Conservation (phyloP, 2,888 invertebrate genomes). For the Andrena hattorfiana region DNA sequence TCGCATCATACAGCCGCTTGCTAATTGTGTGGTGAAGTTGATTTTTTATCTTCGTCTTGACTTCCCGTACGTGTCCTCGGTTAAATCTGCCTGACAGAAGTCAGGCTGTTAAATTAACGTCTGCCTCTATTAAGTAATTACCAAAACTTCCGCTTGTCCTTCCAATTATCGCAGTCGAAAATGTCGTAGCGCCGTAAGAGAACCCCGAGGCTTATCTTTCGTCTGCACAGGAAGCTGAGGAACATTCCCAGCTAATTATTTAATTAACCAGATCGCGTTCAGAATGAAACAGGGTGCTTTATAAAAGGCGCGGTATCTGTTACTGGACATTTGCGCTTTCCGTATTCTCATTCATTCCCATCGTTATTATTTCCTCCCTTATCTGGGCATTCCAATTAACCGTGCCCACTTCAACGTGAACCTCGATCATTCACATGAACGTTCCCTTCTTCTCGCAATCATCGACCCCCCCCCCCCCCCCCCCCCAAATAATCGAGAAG, state of each 20-base stretch:
- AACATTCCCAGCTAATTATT: constrained; percentile 45
- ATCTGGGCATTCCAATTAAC: constrained; percentile 32
- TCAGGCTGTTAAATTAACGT: constrained; percentile 53
- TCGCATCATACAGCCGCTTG: too few relatives aligned
- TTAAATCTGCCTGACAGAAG: neutral
- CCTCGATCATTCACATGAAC: constrained; percentile 36
- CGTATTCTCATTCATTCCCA: neutral
- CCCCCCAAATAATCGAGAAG: neutral
- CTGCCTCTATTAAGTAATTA: constrained; percentile 42
- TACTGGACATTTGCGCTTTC: neutral
- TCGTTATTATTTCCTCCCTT: constrained; percentile 29
- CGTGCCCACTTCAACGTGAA: constrained; percentile 22
- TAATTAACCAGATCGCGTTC: constrained; percentile 50
- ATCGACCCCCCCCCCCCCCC: neutral
- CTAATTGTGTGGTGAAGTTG: too few relatives aligned
- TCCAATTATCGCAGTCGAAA: constrained; percentile 52
- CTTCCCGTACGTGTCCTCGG: too few relatives aligned
- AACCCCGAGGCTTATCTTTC: constrained; percentile 25
- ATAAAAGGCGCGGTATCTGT: constrained; percentile 14
- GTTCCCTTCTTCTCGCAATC: neutral
- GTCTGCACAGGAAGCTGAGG: constrained; percentile 44
- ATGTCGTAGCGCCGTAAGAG: constrained; percentile 8
- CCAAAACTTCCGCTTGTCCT: constrained; percentile 64
- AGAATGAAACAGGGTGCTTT: constrained; percentile 16
- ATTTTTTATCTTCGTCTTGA: too few relatives aligned